Evolutionary conservation across 2,888 invertebrate species (phyloP), one percentile per base, ranked within the genome.

Genomic region (Epiblema foenella): DNA sequence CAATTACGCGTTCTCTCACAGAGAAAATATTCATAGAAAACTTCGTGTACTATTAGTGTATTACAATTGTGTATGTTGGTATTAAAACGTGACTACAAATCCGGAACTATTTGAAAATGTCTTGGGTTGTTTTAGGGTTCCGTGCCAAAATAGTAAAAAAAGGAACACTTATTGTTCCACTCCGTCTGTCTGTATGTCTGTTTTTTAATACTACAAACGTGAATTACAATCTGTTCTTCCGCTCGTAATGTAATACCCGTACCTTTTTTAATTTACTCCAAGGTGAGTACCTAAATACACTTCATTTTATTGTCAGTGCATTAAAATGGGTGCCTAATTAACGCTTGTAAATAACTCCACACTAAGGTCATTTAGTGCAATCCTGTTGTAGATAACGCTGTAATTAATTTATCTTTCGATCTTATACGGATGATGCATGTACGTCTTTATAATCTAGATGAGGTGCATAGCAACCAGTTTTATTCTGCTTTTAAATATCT

Each of bases 321-420:
- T 59, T 52, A 29, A 65, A 65, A 65, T 59, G 20, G 42, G 52
- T 65, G 29, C 33, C 52, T 65, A 59, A 59, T 59, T 65, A 70
- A 46, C 54, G 52, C 52, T 54, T 59, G 59, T 65, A 70, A 59
- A 65, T 65, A 69, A 65, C 65, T 65, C 65, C 33, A 54, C 65
- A 69, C 59, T 58, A 59, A 69, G 69, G 65, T 65, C 65, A 65
- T 70, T 70, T 66, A 66, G 39, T 70, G 70, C 70, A 66, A 70
- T 70, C 46, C 59, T 60, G 65, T 66, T 65, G 54, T 66, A 65
- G 65, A 70, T 65, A 70, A 70, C 59, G 70, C 29, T 59, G 65
- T 65, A 70, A 65, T 70, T 54, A 70, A 65, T 70, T 70, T 65
- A 70, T 70, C 70, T 60, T 49, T 56, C 52, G 52, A 70, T 66